Conservation (phyloP, 1,140 invertebrate genomes). For the Leguminivora glycinivorella region DNA sequence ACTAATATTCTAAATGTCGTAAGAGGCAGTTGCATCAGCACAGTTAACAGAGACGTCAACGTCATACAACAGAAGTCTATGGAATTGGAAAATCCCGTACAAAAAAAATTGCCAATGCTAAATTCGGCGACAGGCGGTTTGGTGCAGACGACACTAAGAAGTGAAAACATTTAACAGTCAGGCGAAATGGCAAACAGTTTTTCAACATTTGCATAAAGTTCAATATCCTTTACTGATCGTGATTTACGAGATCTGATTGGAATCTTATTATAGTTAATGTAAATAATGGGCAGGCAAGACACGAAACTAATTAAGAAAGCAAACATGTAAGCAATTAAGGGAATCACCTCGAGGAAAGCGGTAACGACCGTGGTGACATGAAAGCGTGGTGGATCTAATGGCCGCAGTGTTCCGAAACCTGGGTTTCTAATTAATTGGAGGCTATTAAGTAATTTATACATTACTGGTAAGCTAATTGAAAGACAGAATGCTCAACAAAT, state of each 20-base stretch:
- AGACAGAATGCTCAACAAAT: slow-evolving; percentile 1
- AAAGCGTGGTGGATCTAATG: slow-evolving; percentile 10
- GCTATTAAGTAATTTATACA: slow-evolving; percentile 14
- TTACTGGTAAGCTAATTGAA: neutral
- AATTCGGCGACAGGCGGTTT: too few species aligned
- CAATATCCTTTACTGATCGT: neutral
- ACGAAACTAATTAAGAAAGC: slow-evolving; percentile 30
- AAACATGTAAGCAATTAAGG: slow-evolving; percentile 18
- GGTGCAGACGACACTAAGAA: too few species aligned
- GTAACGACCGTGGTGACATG: slow-evolving; percentile 14
- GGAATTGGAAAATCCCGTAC: too few species aligned
- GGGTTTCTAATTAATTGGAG: slow-evolving; percentile 16
- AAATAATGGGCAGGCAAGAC: slow-evolving; percentile 42
- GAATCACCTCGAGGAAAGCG: slow-evolving; percentile 15
- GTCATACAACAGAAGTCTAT: too few species aligned
- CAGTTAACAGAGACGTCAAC: too few species aligned
- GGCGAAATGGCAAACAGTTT: slow-evolving; percentile 34
- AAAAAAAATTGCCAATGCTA: too few species aligned
- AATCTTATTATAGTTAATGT: slow-evolving; percentile 33
- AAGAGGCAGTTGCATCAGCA: too few species aligned
- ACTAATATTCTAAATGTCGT: too few species aligned
- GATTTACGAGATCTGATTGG: too few species aligned
- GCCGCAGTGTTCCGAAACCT: slow-evolving; percentile 5
- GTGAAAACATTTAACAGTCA: too few species aligned
- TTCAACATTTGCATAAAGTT: neutral